Conservation (phyloP, 1,140 invertebrate genomes). For the Copidosoma floridanum region DNA sequence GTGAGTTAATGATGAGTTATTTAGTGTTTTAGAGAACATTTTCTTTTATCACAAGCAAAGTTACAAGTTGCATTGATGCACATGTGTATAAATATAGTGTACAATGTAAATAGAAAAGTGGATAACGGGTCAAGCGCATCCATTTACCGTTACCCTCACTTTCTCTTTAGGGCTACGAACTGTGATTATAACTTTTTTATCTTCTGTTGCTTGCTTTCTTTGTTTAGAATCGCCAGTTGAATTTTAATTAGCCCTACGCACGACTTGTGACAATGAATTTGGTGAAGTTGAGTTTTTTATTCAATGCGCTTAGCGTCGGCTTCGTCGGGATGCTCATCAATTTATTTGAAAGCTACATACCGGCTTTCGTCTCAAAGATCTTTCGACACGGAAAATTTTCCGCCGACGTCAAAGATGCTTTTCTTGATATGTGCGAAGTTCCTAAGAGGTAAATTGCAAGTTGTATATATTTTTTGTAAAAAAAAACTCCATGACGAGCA, state of each 20-base stretch:
- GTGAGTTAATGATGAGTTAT: too few species aligned
- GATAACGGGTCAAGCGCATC: not conserved
- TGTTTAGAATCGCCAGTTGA: too few species aligned
- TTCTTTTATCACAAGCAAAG: too few species aligned
- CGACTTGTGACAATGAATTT: conserved; percentile 36
- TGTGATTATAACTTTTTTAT: too few species aligned
- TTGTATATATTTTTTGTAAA: not conserved
- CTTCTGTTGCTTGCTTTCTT: too few species aligned
- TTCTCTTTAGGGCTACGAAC: too few species aligned
- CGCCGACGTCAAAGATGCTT: conserved; percentile 54
- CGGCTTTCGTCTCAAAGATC: conserved; percentile 60
- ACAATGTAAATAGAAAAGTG: too few species aligned
- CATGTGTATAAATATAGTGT: too few species aligned
- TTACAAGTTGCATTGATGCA: too few species aligned
- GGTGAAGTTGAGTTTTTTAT: conserved; percentile 59
- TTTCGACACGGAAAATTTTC: conserved; percentile 71
- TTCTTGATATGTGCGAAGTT: conserved; percentile 61
- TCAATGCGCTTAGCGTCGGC: conserved; percentile 53
- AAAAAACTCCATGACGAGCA: not conserved
- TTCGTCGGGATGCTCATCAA: conserved; percentile 62
- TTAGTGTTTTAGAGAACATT: too few species aligned
- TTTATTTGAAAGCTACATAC: conserved; percentile 63
- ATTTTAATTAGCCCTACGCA: conserved; percentile 11
- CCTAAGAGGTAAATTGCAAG: conserved; percentile 64
- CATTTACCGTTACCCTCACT: not conserved